A percentile compares a stretch with the other conserved stretches of the same genome.
Evolutionary conservation across 2,113 vertebrate species (phyloP).

Genomic region (Cephalopholis sonnerati): DNA sequence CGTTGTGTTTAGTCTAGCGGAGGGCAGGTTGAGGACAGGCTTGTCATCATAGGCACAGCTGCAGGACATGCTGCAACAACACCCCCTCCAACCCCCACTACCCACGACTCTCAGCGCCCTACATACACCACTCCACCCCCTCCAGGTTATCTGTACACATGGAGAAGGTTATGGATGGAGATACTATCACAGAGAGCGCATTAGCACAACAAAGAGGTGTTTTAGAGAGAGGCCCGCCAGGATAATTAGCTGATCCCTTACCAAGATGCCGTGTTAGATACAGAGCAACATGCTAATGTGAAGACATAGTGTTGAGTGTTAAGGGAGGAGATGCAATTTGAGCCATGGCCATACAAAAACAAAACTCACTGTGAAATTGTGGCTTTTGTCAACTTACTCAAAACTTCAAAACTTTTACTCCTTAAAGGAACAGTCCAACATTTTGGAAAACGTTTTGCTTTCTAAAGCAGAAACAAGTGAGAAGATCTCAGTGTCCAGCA

Average conservation of each 20-base stretch:
- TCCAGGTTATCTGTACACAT: conserved; percentile 63
- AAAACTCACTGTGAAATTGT: conserved; percentile 29
- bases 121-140: conserved; percentile 56
- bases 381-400: conserved; percentile 29
- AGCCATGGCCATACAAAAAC: conserved; percentile 14
- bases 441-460: not conserved
- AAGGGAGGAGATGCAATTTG: conserved; percentile 49
- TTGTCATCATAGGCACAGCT: conserved; percentile 79
- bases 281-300: conserved; percentile 50
- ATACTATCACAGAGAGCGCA: conserved; percentile 67
- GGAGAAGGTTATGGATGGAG: conserved; percentile 71
- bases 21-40: conserved; percentile 70
- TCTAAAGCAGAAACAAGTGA: not conserved
- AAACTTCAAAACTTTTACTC: conserved; percentile 14
- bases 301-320: conserved; percentile 14
- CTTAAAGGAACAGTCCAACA: conserved; percentile 8
- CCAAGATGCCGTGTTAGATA: conserved; percentile 63
- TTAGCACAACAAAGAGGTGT: conserved; percentile 78
- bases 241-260: conserved; percentile 54
- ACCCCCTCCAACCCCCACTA: conserved; percentile 23
- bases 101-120: conserved; percentile 24
- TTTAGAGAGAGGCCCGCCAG: conserved; percentile 54
- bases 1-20: conserved; percentile 62
- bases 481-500: not conserved
- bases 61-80: conserved; percentile 72